These are phyloP conservation scores for Megaustenia siamemsis DNA, from an alignment of 2,888 invertebrate genomes.

Conservation along the genomic window DNA sequence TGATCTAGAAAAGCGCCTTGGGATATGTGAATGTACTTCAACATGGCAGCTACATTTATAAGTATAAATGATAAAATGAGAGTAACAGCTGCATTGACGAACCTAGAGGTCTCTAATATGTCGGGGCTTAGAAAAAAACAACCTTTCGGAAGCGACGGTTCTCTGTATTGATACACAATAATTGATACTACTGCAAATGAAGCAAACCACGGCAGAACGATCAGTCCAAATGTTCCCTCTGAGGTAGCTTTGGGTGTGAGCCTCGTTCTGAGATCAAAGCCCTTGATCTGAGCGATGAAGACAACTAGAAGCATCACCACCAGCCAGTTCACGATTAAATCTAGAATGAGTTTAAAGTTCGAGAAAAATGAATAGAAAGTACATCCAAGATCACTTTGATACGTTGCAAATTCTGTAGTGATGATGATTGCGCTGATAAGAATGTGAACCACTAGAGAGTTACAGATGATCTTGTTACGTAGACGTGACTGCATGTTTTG, in stretches of 20 bases:
- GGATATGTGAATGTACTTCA: not conserved
- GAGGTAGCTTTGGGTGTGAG: not conserved
- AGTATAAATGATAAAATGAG: not conserved
- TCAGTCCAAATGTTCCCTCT: not conserved
- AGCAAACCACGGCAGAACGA: conserved; percentile 9
- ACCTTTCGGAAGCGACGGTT: no score
- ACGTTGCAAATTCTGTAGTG: not conserved
- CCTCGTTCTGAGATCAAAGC: not conserved
- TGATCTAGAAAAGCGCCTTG: not conserved
- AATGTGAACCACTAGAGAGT: not conserved
- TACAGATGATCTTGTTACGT: conserved; percentile 33
- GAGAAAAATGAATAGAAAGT: not conserved
- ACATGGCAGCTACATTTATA: not conserved
- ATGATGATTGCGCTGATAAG: not conserved
- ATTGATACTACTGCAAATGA: not conserved
- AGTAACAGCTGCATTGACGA: conserved; percentile 11
- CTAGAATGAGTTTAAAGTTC: not conserved
- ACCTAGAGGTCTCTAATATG: not conserved
- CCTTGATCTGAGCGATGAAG: conserved; percentile 25
- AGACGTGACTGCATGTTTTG: not conserved
- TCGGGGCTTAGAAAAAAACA: not conserved
- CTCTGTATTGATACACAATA: not conserved
- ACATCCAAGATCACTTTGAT: not conserved
- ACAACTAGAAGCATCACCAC: conserved; percentile 17
- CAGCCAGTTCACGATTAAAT: conserved; percentile 33